These are phyloP conservation scores for Smittia sp. DNA, from an alignment of 2,888 invertebrate species.

Conservation along the genomic window DNA sequence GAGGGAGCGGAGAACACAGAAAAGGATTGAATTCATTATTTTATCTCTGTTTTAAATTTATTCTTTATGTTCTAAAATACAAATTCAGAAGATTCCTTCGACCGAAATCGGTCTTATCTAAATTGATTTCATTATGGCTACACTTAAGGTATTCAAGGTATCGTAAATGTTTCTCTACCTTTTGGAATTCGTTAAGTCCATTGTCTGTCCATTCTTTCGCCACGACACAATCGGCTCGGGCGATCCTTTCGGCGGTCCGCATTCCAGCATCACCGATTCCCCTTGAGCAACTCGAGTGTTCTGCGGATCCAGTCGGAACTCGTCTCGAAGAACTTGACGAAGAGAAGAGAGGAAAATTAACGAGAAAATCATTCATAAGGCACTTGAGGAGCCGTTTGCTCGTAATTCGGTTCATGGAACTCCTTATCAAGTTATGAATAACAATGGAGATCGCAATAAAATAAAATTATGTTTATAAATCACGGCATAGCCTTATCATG, in stretches of 20 bases:
- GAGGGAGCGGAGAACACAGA: slow-evolving; percentile 43
- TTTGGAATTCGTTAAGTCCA: slow-evolving; percentile 67
- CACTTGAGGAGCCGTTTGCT: background rate
- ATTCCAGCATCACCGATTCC: slow-evolving; percentile 79
- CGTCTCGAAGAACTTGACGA: slow-evolving; percentile 77
- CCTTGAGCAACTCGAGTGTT: slow-evolving; percentile 80
- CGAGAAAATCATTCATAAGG: background rate
- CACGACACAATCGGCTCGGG: slow-evolving; percentile 85
- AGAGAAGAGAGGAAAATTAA: slow-evolving; percentile 53
- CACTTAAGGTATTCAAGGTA: background rate
- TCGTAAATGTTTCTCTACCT: slow-evolving; percentile 52
- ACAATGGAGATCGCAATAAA: slow-evolving; percentile 32
- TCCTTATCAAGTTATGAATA: slow-evolving; percentile 38
- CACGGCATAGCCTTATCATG: slow-evolving; percentile 37
- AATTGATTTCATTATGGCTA: slow-evolving; percentile 42
- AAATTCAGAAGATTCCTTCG: background rate
- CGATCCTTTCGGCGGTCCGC: slow-evolving; percentile 82
- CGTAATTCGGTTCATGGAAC: background rate
- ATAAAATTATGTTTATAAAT: slow-evolving; percentile 41
- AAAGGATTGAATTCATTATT: slow-evolving; percentile 12
- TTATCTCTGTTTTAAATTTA: background rate
- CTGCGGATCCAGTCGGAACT: slow-evolving; percentile 81
- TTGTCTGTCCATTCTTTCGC: slow-evolving; percentile 78
- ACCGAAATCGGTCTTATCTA: slow-evolving; percentile 28
- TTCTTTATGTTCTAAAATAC: background rate